Percentiles rank a stretch among this genome's conserved stretches.
phyloP scores from a whole-genome alignment of 2,888 invertebrate genomes.

The Mythimna loreyi region DNA sequence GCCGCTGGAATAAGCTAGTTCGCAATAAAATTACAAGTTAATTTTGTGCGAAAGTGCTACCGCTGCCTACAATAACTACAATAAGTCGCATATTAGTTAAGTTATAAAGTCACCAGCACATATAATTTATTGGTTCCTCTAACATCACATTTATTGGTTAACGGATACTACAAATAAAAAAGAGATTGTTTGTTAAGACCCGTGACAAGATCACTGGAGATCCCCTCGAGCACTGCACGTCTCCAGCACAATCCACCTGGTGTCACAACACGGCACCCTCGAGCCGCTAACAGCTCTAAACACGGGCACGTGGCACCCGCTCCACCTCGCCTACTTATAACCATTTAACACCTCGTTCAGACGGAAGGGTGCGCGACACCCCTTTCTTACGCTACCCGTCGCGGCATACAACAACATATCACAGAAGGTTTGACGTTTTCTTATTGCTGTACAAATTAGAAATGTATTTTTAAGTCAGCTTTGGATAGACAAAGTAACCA shows the following conservation, averaged over 20 bases:
- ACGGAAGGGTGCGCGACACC: slow-evolving; percentile 54
- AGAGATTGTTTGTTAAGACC: neutral
- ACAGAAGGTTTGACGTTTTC: slow-evolving; percentile 26
- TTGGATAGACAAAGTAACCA: no score
- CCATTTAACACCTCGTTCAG: slow-evolving; percentile 58
- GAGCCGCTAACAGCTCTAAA: slow-evolving; percentile 41
- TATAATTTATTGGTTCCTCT: no score
- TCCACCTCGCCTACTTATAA: slow-evolving; percentile 53
- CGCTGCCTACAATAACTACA: slow-evolving; percentile 1
- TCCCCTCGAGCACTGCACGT: slow-evolving; percentile 26
- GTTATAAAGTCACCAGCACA: neutral
- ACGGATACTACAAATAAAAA: neutral
- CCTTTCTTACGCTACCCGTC: slow-evolving; percentile 44
- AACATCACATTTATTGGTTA: no score
- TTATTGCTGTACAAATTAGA: neutral
- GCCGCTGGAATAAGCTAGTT: no score
- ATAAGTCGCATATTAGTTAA: neutral
- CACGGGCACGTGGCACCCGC: slow-evolving; percentile 45
- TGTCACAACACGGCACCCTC: slow-evolving; percentile 31
- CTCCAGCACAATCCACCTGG: slow-evolving; percentile 9
- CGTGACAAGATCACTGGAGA: slow-evolving; percentile 10
- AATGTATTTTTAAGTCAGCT: no score
- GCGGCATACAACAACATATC: neutral
- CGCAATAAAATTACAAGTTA: neutral
- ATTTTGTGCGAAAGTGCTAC: neutral